Percentiles rank a stretch among this genome's conserved stretches.
Conservation (phyloP, 2,888 invertebrate genomes). For the Sylvicola cinctus region DNA sequence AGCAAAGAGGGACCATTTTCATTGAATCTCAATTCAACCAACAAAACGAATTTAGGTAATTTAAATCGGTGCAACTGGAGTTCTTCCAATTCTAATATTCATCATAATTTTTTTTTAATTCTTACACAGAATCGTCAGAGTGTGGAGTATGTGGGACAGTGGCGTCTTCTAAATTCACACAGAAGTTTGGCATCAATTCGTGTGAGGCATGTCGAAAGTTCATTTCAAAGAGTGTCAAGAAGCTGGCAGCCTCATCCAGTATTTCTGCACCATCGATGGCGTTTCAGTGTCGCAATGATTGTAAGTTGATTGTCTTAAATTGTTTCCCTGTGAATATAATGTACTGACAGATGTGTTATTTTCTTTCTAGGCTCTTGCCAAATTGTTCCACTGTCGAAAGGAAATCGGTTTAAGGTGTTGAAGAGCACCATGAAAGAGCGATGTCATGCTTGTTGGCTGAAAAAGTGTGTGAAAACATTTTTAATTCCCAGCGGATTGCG, state of each 20-base stretch:
- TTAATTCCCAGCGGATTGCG: conserved; percentile 51
- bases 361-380: conserved; percentile 38
- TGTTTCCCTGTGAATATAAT: conserved; percentile 2
- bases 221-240: conserved; percentile 60
- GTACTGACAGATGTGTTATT: too few species aligned
- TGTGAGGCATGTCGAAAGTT: conserved; percentile 77
- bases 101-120: conserved; percentile 2
- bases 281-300: conserved; percentile 11
- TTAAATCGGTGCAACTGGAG: conserved; percentile 2
- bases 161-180: conserved; percentile 52
- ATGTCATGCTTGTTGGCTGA: conserved; percentile 75
- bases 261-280: conserved; percentile 3
- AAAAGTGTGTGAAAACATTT: conserved; percentile 60
- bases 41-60: conserved; percentile 2
- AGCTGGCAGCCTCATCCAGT: conserved; percentile 13
- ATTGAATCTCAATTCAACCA: conserved; percentile 6
- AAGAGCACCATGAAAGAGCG: conserved; percentile 49
- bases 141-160: conserved; percentile 65
- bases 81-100: neutral
- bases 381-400: conserved; percentile 47
- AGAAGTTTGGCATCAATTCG: conserved; percentile 65
- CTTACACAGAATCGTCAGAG: conserved; percentile 22
- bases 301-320: conserved; percentile 11
- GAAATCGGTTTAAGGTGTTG: conserved; percentile 46
- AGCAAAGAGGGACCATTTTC: conserved; percentile 8